These are phyloP conservation scores for Psammodynastes pulverulentus DNA, from an alignment of 2,113 vertebrate genomes.

Conservation along the genomic window DNA sequence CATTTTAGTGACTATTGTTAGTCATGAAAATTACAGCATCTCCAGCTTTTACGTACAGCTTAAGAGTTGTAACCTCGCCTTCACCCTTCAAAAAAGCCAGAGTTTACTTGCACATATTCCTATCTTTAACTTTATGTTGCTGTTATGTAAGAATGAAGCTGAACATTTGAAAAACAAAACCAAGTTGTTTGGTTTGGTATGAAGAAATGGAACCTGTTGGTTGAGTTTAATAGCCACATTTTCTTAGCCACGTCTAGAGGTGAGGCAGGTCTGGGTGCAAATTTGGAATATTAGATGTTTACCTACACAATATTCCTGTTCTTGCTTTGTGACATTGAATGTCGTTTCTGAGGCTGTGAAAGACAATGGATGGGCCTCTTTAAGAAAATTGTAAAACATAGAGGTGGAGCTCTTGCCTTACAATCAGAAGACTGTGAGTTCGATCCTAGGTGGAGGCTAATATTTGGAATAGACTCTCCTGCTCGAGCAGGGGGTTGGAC, in stretches of 20 bases:
- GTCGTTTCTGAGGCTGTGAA: background rate
- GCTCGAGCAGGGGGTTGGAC: no score
- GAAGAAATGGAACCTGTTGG: background rate
- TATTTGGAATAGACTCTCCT: no score
- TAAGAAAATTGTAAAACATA: background rate
- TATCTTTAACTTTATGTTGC: background rate
- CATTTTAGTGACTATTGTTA: background rate
- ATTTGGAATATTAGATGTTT: background rate
- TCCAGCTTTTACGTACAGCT: background rate
- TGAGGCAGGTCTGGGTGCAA: background rate
- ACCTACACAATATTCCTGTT: background rate
- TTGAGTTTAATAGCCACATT: conserved; percentile 6
- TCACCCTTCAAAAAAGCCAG: background rate
- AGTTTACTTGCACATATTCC: background rate
- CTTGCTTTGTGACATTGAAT: background rate
- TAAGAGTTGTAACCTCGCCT: background rate
- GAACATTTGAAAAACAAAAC: background rate
- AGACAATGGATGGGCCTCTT: background rate
- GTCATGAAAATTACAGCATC: background rate
- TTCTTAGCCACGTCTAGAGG: background rate
- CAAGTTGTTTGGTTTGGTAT: background rate
- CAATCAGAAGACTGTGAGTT: no score
- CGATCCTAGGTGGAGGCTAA: no score
- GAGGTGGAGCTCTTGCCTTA: no score
- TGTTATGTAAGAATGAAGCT: background rate